Conservation (phyloP, 2,113 vertebrate genomes). For the Stercorarius parasiticus region DNA sequence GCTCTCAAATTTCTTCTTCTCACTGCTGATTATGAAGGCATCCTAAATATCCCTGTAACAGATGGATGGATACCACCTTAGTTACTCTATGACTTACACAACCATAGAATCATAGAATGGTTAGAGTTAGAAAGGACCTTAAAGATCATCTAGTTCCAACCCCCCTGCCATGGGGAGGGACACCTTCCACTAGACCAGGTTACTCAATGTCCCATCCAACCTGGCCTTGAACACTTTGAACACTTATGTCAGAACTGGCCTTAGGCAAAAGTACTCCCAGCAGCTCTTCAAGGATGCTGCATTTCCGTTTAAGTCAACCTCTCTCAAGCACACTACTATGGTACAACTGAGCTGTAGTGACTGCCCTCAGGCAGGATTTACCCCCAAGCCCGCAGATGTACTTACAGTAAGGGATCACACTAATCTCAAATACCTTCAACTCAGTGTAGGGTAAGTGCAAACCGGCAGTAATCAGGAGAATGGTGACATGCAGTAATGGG, state of each 20-base stretch:
- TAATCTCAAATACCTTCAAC: background rate
- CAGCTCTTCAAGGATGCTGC: background rate
- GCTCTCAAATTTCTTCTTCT: background rate
- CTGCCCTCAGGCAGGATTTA: background rate
- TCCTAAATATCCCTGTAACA: background rate
- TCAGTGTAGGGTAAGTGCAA: background rate
- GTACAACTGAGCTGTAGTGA: background rate
- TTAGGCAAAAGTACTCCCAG: background rate
- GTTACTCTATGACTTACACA: background rate
- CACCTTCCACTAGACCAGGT: background rate
- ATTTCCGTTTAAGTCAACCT: background rate
- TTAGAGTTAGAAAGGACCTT: background rate
- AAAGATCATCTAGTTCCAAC: background rate
- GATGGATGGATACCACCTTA: background rate
- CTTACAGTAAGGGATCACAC: background rate
- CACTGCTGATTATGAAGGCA: background rate
- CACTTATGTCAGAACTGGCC: background rate
- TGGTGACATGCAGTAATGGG: background rate
- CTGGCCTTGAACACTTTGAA: background rate
- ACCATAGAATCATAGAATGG: background rate
- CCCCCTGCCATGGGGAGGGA: background rate
- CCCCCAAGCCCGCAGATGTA: background rate
- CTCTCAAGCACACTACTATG: background rate
- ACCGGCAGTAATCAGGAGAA: background rate
- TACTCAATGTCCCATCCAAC: background rate